phyloP scores from a whole-genome alignment of 2,888 invertebrate species.

The Tenthredo notha region DNA sequence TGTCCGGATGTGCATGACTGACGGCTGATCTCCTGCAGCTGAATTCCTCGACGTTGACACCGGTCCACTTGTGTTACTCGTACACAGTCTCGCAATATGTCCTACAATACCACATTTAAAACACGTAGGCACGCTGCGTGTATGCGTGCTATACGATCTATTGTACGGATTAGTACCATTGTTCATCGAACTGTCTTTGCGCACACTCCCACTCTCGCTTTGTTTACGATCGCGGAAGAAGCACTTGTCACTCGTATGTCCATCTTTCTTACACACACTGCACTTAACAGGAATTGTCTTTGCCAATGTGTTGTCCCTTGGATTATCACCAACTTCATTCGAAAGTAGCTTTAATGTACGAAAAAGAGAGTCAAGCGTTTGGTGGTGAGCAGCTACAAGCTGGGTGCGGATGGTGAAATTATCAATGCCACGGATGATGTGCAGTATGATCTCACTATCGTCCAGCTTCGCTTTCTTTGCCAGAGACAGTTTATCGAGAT shows the following conservation, averaged over 20 bases:
- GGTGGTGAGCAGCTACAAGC: constrained; percentile 1
- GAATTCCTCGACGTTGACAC: not conserved
- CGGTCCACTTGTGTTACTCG: not conserved
- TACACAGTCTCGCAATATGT: not conserved
- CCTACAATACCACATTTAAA: constrained; percentile 1
- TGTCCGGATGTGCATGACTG: not conserved
- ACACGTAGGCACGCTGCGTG: constrained; percentile 2
- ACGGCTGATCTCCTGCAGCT: not conserved
- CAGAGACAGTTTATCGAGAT: constrained; percentile 8
- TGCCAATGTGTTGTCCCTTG: not conserved
- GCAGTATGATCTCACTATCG: not conserved
- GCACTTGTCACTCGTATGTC: constrained; percentile 13
- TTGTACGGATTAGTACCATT: not conserved
- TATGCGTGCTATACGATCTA: not conserved
- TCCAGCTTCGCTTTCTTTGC: constrained; percentile 16
- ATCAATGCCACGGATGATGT: constrained; percentile 12
- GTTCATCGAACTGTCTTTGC: not conserved
- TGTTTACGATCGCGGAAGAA: not conserved
- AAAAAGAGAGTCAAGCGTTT: constrained; percentile 1
- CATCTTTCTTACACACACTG: constrained; percentile 6
- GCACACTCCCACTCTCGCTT: not conserved
- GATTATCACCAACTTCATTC: constrained; percentile 15
- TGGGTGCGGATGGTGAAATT: constrained; percentile 12
- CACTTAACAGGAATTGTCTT: not conserved
- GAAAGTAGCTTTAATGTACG: not conserved